Conservation (phyloP, 2,888 invertebrate genomes). For the Phaonia tiefii region DNA sequence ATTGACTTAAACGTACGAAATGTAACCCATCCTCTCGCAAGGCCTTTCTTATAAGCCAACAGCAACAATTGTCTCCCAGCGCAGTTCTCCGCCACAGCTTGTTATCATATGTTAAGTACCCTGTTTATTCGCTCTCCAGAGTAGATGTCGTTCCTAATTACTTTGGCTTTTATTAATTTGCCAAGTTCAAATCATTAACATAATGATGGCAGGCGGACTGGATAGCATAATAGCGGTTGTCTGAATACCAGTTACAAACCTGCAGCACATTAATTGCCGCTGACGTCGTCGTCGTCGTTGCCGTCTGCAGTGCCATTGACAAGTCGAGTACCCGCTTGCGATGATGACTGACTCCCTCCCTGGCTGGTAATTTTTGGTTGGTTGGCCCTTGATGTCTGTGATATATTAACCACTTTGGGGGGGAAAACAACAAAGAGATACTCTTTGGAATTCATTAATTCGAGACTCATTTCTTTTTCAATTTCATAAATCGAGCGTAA, state of each 20-base stretch:
- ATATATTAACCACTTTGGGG: constrained; percentile 32
- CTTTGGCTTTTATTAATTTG: constrained; percentile 52
- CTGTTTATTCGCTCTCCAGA: background rate
- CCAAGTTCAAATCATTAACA: constrained; percentile 39
- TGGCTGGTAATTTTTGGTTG: constrained; percentile 6
- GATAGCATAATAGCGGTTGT: too few species aligned
- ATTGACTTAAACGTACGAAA: background rate
- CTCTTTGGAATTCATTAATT: constrained; percentile 39
- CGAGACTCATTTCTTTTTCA: constrained; percentile 44
- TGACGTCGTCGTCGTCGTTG: too few species aligned
- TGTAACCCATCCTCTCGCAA: background rate
- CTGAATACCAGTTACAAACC: too few species aligned
- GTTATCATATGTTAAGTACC: constrained; percentile 34
- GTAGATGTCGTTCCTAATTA: constrained; percentile 43
- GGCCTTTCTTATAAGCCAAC: background rate
- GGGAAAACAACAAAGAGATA: constrained; percentile 20
- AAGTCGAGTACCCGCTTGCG: constrained; percentile 46
- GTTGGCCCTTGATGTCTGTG: constrained; percentile 11
- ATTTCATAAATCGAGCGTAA: constrained; percentile 36
- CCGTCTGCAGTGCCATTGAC: constrained; percentile 34
- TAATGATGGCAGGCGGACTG: background rate
- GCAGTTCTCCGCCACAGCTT: background rate
- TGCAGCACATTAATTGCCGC: too few species aligned
- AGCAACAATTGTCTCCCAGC: background rate
- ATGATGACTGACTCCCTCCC: constrained; percentile 32